Conservation (phyloP, 2,797 vertebrate genomes). For the Pyrocephalus nanus region DNA sequence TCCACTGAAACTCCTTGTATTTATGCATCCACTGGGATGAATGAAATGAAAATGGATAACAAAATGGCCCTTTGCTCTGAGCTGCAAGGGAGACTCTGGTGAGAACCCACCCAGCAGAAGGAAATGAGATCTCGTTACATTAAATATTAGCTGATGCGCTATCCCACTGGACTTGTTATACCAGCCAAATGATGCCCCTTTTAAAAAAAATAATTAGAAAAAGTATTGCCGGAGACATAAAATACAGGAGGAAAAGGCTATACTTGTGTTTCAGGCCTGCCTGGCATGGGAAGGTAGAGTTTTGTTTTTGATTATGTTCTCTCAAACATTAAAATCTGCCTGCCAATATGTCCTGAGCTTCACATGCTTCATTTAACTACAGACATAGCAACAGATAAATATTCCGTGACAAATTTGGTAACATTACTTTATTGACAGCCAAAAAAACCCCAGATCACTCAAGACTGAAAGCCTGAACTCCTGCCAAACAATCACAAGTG, state of each 20-base stretch:
- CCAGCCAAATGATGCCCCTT: background rate
- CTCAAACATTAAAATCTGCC: slow-evolving; percentile 28
- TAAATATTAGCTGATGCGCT: slow-evolving; percentile 29
- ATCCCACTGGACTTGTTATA: slow-evolving; percentile 3
- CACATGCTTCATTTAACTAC: slow-evolving; percentile 34
- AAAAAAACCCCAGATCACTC: background rate
- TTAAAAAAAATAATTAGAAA: slow-evolving; percentile 20
- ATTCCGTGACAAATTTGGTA: slow-evolving; percentile 39
- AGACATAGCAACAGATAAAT: slow-evolving; percentile 68
- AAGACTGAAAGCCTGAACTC: slow-evolving; percentile 28
- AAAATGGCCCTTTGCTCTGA: slow-evolving; percentile 25
- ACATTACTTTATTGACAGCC: slow-evolving; percentile 42
- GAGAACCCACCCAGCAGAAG: slow-evolving; percentile 10
- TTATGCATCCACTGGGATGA: background rate
- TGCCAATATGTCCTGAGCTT: slow-evolving; percentile 43
- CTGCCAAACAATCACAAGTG: background rate
- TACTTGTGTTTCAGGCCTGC: background rate
- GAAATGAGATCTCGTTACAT: slow-evolving; percentile 31
- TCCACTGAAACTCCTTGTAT: background rate
- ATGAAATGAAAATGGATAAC: slow-evolving; percentile 7
- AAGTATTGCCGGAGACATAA: background rate
- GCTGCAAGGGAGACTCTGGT: slow-evolving; percentile 1
- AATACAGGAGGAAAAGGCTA: background rate
- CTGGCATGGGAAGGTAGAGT: background rate
- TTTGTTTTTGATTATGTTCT: slow-evolving; percentile 40